A percentile compares a stretch with the other conserved stretches of the same genome.
Conservation (phyloP, 2,888 invertebrate genomes). For the Sthenelais limicola region DNA sequence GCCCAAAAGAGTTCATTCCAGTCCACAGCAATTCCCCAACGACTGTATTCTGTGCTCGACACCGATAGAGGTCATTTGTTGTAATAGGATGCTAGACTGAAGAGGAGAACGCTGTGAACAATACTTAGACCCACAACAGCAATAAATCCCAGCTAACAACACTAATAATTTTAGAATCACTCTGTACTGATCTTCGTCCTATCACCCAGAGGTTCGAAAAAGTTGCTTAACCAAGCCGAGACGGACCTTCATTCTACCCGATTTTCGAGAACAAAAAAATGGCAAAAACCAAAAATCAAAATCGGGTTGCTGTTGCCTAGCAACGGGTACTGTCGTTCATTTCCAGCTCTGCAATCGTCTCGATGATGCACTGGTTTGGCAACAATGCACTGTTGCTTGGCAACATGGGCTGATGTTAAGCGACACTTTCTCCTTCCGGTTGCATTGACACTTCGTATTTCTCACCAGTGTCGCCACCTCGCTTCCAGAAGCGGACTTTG, state of each 20-base stretch:
- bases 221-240: too few relatives aligned
- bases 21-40: too few relatives aligned
- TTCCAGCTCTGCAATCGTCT: constrained; percentile 32
- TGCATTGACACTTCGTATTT: constrained; percentile 54
- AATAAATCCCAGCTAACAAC: too few relatives aligned
- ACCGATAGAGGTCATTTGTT: too few relatives aligned
- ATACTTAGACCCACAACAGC: too few relatives aligned
- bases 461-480: constrained; percentile 43
- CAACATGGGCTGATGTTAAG: constrained; percentile 43
- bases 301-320: constrained; percentile 39
- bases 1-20: too few relatives aligned
- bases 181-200: too few relatives aligned
- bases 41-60: too few relatives aligned
- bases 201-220: too few relatives aligned
- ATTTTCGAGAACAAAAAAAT: constrained; percentile 34
- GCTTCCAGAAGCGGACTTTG: constrained; percentile 55
- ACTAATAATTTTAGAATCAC: too few relatives aligned
- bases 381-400: constrained; percentile 36
- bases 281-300: constrained; percentile 15
- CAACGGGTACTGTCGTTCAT: constrained; percentile 35
- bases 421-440: constrained; percentile 51
- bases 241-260: constrained; percentile 38
- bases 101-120: too few relatives aligned
- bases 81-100: too few relatives aligned
- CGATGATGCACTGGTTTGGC: constrained; percentile 30